These are phyloP conservation scores for Galagoides demidoff DNA, from an alignment of 2,797 vertebrate genomes.

Conservation along the genomic window DNA sequence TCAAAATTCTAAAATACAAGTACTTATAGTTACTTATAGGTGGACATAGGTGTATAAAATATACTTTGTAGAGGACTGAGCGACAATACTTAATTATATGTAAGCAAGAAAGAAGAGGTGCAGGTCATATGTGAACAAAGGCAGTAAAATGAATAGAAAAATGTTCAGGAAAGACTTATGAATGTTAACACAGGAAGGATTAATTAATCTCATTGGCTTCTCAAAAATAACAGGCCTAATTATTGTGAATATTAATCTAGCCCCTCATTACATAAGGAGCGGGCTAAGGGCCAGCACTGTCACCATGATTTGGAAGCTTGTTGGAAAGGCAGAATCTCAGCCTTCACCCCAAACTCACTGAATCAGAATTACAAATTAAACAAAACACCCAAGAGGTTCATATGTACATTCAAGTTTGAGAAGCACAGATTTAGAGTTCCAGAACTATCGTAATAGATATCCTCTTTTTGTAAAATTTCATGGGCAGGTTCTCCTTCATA, in stretches of 20 bases:
- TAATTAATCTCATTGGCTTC: neutral
- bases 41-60: neutral
- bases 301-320: neutral
- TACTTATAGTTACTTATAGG: neutral
- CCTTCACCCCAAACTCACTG: neutral
- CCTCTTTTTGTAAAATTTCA: neutral
- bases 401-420: neutral
- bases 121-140: neutral
- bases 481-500: neutral
- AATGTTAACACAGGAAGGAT: neutral
- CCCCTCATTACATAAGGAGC: neutral
- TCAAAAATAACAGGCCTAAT: slow-evolving; percentile 20
- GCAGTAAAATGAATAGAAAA: neutral
- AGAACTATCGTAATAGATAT: neutral
- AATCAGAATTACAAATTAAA: neutral
- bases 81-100: neutral
- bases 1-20: neutral
- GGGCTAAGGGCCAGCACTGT: neutral
- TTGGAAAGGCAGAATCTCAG: neutral
- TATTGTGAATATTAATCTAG: neutral
- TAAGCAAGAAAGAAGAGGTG: neutral
- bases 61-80: neutral
- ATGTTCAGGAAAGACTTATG: neutral
- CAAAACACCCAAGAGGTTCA: neutral
- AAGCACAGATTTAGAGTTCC: neutral